Conservation (phyloP, 2,113 vertebrate species). For the Mormyrus lacerda region DNA sequence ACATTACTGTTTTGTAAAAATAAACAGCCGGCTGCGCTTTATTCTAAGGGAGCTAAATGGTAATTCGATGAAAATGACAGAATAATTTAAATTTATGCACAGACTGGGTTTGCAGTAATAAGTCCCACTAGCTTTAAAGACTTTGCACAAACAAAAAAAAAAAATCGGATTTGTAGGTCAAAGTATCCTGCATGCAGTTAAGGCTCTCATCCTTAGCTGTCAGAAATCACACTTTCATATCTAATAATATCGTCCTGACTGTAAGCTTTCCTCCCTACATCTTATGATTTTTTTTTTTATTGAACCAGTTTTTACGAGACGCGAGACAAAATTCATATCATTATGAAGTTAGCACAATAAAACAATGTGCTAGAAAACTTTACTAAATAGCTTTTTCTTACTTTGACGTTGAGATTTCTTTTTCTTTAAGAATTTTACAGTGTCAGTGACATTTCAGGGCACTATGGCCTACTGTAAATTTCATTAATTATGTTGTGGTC, state of each 20-base stretch:
- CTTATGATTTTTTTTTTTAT: background rate
- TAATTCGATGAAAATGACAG: background rate
- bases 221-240: background rate
- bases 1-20: background rate
- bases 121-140: background rate
- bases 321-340: background rate
- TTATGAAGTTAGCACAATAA: background rate
- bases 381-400: background rate
- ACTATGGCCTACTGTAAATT: background rate
- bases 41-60: background rate
- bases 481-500: constrained; percentile 6
- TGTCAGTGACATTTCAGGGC: background rate
- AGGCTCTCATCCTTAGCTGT: background rate
- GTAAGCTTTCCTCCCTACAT: background rate
- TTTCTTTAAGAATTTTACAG: background rate
- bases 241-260: background rate
- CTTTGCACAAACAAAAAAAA: background rate
- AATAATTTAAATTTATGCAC: background rate
- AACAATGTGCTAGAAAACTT: background rate
- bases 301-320: background rate
- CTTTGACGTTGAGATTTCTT: background rate
- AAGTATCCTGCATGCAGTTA: background rate
- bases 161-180: background rate
- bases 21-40: background rate
- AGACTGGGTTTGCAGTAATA: background rate